These are phyloP conservation scores for Aurelia aurita DNA, from an alignment of 30 jellyfish, hydroid and myxozoan genomes.

Conservation along the genomic window DNA sequence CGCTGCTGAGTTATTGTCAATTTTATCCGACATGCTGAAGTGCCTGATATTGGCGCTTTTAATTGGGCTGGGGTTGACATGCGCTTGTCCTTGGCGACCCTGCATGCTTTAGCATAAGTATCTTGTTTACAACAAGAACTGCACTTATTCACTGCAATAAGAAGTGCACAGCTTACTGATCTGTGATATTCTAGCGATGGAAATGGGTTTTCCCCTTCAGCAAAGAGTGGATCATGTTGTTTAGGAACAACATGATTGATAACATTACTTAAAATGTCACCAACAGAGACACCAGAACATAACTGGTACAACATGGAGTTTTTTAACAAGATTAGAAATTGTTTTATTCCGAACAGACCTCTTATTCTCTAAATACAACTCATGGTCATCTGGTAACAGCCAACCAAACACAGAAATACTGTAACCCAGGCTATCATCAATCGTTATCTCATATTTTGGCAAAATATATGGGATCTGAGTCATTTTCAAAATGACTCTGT, in stretches of 20 bases:
- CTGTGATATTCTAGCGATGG: background rate
- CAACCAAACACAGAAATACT: background rate
- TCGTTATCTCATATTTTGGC: conserved; percentile 7
- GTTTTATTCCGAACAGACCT: conserved; percentile 23
- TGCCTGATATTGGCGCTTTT: conserved; percentile 28
- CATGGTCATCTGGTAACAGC: no score
- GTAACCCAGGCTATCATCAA: conserved; percentile 12
- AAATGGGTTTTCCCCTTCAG: conserved; percentile 17
- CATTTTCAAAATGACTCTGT: no score
- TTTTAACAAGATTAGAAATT: conserved; percentile 13
- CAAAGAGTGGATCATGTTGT: conserved; percentile 38
- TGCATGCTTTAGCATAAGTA: background rate
- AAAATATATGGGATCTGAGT: conserved; percentile 3
- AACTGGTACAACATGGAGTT: conserved; percentile 3
- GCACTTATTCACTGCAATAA: conserved; percentile 13
- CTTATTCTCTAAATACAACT: background rate
- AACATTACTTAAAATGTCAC: conserved; percentile 22
- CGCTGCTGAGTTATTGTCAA: no score
- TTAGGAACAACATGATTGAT: conserved; percentile 38
- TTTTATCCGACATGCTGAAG: no score
- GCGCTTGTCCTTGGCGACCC: background rate
- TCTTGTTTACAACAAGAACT: conserved; percentile 18
- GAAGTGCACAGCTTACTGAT: background rate
- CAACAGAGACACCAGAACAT: background rate
- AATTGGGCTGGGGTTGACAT: background rate